Percentiles rank a stretch among this genome's conserved stretches.
phyloP scores from a whole-genome alignment of 2,113 vertebrate genomes.

The Vombatus ursinus region DNA sequence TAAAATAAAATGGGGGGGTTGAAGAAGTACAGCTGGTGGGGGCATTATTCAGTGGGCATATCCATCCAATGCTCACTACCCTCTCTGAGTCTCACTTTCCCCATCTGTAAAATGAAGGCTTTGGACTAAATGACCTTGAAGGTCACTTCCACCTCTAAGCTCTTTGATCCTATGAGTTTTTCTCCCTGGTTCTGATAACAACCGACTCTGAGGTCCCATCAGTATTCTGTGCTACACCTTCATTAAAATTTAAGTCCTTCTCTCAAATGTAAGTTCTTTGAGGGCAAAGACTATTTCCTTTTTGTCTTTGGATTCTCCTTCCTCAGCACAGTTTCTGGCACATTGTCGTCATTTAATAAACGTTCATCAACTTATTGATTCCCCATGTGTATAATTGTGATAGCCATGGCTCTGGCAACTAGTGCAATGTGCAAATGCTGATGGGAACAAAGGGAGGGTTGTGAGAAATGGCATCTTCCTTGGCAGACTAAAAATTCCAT shows the following conservation, averaged over 20 bases:
- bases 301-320: not conserved
- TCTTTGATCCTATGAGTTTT: not conserved
- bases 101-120: not conserved
- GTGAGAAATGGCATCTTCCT: not conserved
- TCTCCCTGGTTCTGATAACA: not conserved
- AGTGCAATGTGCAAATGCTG: not conserved
- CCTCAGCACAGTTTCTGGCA: not conserved
- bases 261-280: not conserved
- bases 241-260: not conserved
- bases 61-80: not conserved
- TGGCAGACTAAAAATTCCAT: not conserved
- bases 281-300: not conserved
- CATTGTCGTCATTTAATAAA: not conserved
- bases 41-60: not conserved
- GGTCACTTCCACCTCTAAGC: not conserved
- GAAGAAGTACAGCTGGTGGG: conserved; percentile 7
- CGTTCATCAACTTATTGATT: not conserved
- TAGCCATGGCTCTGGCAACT: not conserved
- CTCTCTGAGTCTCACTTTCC: not conserved
- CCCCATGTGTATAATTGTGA: not conserved
- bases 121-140: not conserved
- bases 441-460: not conserved
- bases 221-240: not conserved
- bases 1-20: not conserved
- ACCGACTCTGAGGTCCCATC: not conserved